These are phyloP conservation scores for Tenualosa ilisha DNA, from an alignment of 2,797 vertebrate species.

Conservation along the genomic window DNA sequence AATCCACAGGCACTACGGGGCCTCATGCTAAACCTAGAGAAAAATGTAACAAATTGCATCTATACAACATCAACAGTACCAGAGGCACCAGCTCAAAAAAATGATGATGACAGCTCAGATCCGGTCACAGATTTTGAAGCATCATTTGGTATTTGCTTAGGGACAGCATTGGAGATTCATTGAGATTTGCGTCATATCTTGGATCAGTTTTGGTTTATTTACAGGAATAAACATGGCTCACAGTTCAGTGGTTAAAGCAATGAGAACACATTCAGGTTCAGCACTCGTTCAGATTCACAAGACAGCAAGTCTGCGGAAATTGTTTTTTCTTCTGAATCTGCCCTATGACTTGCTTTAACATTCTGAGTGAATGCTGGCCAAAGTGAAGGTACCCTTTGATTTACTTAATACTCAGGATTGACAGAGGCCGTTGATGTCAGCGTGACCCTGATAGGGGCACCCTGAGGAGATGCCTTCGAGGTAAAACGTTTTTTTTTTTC, in stretches of 20 bases:
- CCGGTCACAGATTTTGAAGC: not conserved
- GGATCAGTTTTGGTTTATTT: not conserved
- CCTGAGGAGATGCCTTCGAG: constrained; percentile 37
- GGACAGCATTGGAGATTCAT: not conserved
- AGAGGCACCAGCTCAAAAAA: not conserved
- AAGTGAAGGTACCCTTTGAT: not conserved
- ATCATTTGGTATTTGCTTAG: not conserved
- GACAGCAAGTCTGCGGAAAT: not conserved
- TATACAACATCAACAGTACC: not conserved
- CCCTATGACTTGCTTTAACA: not conserved
- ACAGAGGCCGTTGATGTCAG: not conserved
- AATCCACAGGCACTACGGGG: not conserved
- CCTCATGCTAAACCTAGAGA: not conserved
- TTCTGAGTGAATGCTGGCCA: not conserved
- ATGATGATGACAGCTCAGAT: not conserved
- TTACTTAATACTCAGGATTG: not conserved
- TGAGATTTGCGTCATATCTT: not conserved
- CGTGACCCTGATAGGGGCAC: constrained; percentile 22
- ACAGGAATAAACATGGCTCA: not conserved
- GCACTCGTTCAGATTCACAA: not conserved
- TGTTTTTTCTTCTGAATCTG: not conserved
- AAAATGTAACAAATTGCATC: not conserved
- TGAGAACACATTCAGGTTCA: not conserved
- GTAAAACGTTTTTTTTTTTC: constrained; percentile 27
- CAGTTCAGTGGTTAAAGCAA: not conserved